Percentiles rank a stretch among this genome's conserved stretches.
phyloP scores from a whole-genome alignment of 1,140 invertebrate species.

The Panagrolaimus sp. region DNA sequence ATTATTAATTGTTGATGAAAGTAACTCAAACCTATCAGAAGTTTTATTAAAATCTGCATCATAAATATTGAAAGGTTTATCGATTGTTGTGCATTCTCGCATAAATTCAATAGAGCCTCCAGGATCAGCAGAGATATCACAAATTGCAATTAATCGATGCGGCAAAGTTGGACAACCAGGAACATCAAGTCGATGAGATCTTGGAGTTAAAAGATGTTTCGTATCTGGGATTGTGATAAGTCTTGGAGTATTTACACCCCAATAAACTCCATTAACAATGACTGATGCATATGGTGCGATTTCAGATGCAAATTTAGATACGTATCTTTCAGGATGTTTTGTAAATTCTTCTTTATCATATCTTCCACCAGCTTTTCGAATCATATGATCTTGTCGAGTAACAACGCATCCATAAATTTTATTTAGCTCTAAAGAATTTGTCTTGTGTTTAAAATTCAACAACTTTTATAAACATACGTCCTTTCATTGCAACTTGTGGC shows the following conservation, averaged over 20 bases:
- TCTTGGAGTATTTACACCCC: constrained; percentile 91
- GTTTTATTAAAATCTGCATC: constrained; percentile 96
- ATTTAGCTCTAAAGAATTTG: constrained; percentile 70
- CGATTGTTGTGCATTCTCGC: constrained; percentile 98
- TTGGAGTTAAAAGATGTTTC: constrained; percentile 73
- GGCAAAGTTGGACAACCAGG: constrained; percentile 72
- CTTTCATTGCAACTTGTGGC: constrained; percentile 88
- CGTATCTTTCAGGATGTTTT: constrained; percentile 82
- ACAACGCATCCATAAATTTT: constrained; percentile 91
- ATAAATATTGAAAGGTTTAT: constrained; percentile 95
- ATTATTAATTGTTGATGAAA: neutral
- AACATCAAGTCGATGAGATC: constrained; percentile 67
- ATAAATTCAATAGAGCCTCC: constrained; percentile 99
- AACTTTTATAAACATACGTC: constrained; percentile 66
- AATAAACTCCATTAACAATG: constrained; percentile 96
- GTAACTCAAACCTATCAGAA: constrained; percentile 70
- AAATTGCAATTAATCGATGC: constrained; percentile 76
- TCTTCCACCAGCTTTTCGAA: constrained; percentile 73
- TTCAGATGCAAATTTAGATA: constrained; percentile 90
- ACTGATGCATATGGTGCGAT: constrained; percentile 95
- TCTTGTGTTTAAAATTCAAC: neutral
- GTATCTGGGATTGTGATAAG: constrained; percentile 90
- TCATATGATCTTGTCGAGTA: constrained; percentile 81
- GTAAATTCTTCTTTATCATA: constrained; percentile 88
- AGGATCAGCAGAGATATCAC: constrained; percentile 96